phyloP scores from a whole-genome alignment of 2,113 vertebrate species.

The Aplodontia rufa region DNA sequence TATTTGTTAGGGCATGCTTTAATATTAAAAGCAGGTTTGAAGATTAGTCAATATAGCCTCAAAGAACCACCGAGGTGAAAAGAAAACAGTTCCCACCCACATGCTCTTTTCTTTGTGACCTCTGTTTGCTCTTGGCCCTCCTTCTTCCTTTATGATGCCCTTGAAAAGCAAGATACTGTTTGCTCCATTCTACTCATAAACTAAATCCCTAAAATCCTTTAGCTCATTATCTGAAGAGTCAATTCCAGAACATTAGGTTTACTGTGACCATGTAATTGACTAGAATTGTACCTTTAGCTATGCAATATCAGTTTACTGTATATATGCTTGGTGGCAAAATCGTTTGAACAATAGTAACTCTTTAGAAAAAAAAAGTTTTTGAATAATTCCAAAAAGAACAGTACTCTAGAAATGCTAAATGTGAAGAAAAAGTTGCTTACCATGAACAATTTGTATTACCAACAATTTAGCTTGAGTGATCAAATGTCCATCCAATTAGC shows the following conservation, averaged over 20 bases:
- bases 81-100: constrained; percentile 74
- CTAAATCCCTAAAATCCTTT: constrained; percentile 77
- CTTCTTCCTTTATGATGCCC: constrained; percentile 41
- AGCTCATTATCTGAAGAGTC: constrained; percentile 73
- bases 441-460: constrained; percentile 30
- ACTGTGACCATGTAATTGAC: constrained; percentile 69
- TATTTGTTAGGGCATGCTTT: constrained; percentile 53
- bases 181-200: constrained; percentile 58
- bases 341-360: constrained; percentile 62
- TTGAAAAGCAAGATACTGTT: constrained; percentile 55
- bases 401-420: background rate
- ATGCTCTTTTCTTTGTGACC: constrained; percentile 64
- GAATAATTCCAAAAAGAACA: background rate
- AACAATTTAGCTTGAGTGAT: constrained; percentile 54
- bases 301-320: constrained; percentile 18
- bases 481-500: background rate
- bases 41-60: constrained; percentile 62
- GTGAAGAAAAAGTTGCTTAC: constrained; percentile 19
- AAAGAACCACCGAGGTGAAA: constrained; percentile 77
- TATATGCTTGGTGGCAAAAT: constrained; percentile 20
- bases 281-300: constrained; percentile 71
- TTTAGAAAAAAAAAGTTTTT: constrained; percentile 43
- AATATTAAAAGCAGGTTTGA: constrained; percentile 55
- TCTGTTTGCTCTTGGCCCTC: constrained; percentile 40
- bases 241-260: constrained; percentile 72